Evolutionary conservation across 1,140 invertebrate genomes (phyloP), one percentile per base, ranked within the genome.

Genomic region (Brachionus sp.): DNA sequence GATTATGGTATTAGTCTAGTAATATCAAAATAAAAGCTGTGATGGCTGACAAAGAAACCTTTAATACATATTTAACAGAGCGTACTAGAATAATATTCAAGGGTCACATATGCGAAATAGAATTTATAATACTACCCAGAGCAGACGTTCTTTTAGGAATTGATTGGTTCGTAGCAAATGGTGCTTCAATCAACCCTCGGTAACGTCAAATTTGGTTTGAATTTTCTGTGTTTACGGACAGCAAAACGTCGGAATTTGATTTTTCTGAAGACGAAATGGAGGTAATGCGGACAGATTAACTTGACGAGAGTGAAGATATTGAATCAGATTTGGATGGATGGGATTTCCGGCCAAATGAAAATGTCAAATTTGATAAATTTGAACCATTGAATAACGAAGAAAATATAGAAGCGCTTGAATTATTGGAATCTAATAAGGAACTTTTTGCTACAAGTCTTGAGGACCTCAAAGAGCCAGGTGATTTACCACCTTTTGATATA

Each of bases 61-160:
- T 35, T 33, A 68, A 29, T 35, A 68, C 64, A 68, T 68, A 68
- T 35, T 68, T 35, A 68, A 35, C 64, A 35, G 64, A 68, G 29
- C 23, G 13, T 25, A 68, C 33, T 35, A 29, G 64, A 35, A 29
- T 68, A 35, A 68, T 68, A 7, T 68, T 68, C 33, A 68, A 68
- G 33, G 64, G 64, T 10, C 33, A 25, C 12, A 35, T 68, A 68
- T 35, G 25, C 25, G 64, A 35, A 35, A 35, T 68, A 68, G 64
- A 68, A 68, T 68, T 68, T 35, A 68, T 68, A 33, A 68, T 68
- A 68, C 25, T 68, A 13, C 64, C 64, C 3, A 68, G 64, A 68
- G 64, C 23, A 29, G 33, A 68, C 33, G 33, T 68, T 35, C n/a
- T 35, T 10, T 35, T 35, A 33, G 64, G 64, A n/a, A n/a, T n/a